These are phyloP conservation scores for Micrastur ruficollis DNA, from an alignment of 2,797 vertebrate species.

Conservation along the genomic window DNA sequence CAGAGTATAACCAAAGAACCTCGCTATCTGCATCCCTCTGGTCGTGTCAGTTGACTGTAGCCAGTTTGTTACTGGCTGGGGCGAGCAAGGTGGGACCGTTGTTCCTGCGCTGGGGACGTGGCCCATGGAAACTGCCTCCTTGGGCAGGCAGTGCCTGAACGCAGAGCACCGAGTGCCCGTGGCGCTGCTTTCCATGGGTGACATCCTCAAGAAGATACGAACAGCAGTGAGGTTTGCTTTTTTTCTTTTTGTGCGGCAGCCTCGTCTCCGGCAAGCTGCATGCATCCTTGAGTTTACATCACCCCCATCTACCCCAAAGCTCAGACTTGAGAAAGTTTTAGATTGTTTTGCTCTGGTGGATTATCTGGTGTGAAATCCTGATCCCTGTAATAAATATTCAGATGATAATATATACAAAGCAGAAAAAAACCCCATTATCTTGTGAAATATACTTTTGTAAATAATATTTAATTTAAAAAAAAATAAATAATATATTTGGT, in stretches of 20 bases:
- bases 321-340: not conserved
- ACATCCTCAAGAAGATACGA: fast-evolving
- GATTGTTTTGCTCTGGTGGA: not conserved
- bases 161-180: fast-evolving
- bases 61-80: not conserved
- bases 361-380: constrained; percentile 3
- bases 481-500: constrained; percentile 79
- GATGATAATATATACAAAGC: constrained; percentile 64
- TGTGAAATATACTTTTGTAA: constrained; percentile 77
- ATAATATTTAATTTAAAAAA: constrained; percentile 74
- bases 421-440: constrained; percentile 9
- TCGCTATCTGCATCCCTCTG: not conserved
- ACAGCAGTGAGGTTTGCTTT: not conserved
- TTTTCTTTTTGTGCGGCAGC: not conserved
- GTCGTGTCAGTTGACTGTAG: not conserved
- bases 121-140: not conserved
- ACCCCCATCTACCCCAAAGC: not conserved
- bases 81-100: not conserved
- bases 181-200: not conserved
- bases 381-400: constrained; percentile 65
- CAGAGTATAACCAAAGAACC: constrained; percentile 74
- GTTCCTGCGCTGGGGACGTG: not conserved
- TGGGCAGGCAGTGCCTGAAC: not conserved
- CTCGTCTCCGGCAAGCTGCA: not conserved
- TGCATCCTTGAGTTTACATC: not conserved